Conservation (phyloP, 2,888 invertebrate species). For the Nomada lathburiana region DNA sequence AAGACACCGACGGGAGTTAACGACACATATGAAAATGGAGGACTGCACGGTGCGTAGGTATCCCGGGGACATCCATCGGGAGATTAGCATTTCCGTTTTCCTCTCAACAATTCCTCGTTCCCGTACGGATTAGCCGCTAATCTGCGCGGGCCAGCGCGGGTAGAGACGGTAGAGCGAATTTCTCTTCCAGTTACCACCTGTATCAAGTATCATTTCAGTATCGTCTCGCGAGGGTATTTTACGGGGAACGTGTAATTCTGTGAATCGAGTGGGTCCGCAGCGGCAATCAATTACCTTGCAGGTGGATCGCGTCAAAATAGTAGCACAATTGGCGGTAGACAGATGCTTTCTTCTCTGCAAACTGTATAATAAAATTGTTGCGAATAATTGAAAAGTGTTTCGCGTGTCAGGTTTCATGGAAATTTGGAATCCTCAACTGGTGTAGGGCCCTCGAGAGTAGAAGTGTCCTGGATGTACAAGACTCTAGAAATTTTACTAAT, state of each 20-base stretch:
- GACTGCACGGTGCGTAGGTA: constrained; percentile 74
- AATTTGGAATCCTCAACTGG: no score
- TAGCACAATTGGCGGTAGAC: not conserved
- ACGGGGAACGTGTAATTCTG: constrained; percentile 42
- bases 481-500: no score
- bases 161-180: constrained; percentile 72
- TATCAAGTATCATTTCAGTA: constrained; percentile 84
- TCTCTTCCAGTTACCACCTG: constrained; percentile 78
- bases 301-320: constrained; percentile 10
- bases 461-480: no score
- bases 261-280: constrained; percentile 34
- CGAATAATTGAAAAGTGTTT: not conserved
- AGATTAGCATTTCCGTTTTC: constrained; percentile 84
- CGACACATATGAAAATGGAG: constrained; percentile 70
- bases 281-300: constrained; percentile 59
- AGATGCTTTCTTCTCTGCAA: not conserved
- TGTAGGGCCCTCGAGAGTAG: no score
- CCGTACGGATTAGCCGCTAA: constrained; percentile 83
- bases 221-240: constrained; percentile 72
- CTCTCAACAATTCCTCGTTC: constrained; percentile 83
- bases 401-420: no score
- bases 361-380: not conserved
- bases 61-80: constrained; percentile 82
- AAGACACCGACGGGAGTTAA: constrained; percentile 21
- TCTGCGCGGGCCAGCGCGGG: constrained; percentile 76